A percentile compares a stretch with the other conserved stretches of the same genome.
These are phyloP conservation scores for Microtus ochrogaster DNA, from an alignment of 2,113 vertebrate species.

Conservation along the genomic window DNA sequence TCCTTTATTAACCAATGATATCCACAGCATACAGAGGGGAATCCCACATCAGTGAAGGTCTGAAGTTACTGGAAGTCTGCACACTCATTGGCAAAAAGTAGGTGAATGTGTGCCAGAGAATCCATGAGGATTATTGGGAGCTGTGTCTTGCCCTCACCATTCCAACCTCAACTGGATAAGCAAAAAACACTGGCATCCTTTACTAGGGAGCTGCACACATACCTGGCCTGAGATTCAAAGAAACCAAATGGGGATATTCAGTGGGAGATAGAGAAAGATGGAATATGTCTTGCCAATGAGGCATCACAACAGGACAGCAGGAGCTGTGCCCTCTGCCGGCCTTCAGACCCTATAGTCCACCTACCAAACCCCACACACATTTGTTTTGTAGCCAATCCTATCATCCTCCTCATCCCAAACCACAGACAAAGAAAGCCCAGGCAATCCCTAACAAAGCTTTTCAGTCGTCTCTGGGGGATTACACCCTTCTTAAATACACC, in stretches of 20 bases:
- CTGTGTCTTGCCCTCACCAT: background rate
- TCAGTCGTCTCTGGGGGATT: background rate
- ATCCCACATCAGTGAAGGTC: background rate
- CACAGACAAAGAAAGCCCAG: background rate
- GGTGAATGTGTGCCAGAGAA: background rate
- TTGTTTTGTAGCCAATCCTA: background rate
- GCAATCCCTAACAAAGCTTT: background rate
- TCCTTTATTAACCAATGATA: too few species aligned
- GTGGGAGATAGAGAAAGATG: background rate
- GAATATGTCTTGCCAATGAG: background rate
- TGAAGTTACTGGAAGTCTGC: background rate
- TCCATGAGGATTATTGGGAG: background rate
- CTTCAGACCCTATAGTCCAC: background rate
- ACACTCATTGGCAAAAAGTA: background rate
- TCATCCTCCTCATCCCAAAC: background rate
- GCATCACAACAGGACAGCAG: background rate
- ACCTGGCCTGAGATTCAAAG: background rate
- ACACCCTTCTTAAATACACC: background rate
- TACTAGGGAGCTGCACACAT: background rate
- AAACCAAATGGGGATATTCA: background rate
- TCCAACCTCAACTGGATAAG: background rate
- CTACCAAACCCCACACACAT: background rate
- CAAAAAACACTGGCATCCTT: background rate
- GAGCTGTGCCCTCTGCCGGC: too few species aligned
- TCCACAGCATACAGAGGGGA: too few species aligned